Conservation (phyloP, 2,888 invertebrate species). For the Macropis europaea region DNA sequence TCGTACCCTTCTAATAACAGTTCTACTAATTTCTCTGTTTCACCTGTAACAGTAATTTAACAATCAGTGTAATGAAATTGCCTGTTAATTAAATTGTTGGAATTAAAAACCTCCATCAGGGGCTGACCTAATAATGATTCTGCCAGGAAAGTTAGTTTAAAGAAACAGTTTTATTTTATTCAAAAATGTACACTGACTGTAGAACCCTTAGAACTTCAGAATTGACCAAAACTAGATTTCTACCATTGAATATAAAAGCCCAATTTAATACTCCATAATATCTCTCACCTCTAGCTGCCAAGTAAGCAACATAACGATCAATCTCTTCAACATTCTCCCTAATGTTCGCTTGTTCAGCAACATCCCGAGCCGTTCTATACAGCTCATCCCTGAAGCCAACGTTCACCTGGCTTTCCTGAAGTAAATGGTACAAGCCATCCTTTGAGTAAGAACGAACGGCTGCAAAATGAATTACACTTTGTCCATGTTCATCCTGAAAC, state of each 20-base stretch:
- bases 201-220: too few species aligned
- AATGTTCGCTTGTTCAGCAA: constrained; percentile 89
- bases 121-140: too few species aligned
- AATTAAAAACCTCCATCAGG: too few species aligned
- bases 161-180: too few species aligned
- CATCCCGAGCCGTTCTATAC: constrained; percentile 93
- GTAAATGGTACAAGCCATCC: constrained; percentile 89
- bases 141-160: neutral
- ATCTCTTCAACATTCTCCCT: constrained; percentile 90
- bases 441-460: constrained; percentile 90
- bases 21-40: constrained; percentile 85
- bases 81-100: too few species aligned
- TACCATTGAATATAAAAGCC: too few species aligned
- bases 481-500: constrained; percentile 91
- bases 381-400: constrained; percentile 91
- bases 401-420: constrained; percentile 90
- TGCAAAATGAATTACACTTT: constrained; percentile 94
- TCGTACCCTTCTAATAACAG: constrained; percentile 92
- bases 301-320: constrained; percentile 88
- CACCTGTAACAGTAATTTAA: constrained; percentile 81
- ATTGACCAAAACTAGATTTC: too few species aligned
- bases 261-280: neutral
- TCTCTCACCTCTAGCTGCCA: constrained; percentile 87
- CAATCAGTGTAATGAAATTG: too few species aligned
- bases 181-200: too few species aligned